phyloP scores from a whole-genome alignment of 2,888 invertebrate species.

The Tanypteryx hageni region DNA sequence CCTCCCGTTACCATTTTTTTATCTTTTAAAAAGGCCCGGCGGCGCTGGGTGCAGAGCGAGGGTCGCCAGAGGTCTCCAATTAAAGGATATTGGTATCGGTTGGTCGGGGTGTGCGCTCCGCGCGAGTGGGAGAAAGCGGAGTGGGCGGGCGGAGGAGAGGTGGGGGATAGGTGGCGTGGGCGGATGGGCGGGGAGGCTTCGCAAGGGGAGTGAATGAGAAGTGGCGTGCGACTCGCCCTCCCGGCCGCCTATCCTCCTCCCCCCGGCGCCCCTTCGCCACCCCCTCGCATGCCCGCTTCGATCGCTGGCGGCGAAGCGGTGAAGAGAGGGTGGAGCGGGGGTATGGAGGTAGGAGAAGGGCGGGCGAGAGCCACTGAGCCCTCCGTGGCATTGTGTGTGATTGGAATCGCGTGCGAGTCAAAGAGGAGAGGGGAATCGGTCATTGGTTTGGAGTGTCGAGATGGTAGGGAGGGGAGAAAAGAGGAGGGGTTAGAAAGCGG shows the following conservation, averaged over 20 bases:
- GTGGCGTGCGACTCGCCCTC: background rate
- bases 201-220: background rate
- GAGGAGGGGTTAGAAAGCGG: background rate
- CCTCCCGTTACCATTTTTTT: background rate
- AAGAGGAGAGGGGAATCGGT: background rate
- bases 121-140: background rate
- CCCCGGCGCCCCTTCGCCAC: background rate
- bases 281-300: background rate
- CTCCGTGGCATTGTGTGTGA: slow-evolving; percentile 17
- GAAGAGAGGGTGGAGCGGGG: background rate
- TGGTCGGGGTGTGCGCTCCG: too few species aligned
- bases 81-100: slow-evolving; percentile 15
- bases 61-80: slow-evolving; percentile 18
- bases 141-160: slow-evolving; percentile 3
- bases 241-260: background rate
- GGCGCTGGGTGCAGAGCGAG: background rate
- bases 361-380: background rate
- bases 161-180: slow-evolving; percentile 16
- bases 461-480: background rate
- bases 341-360: background rate
- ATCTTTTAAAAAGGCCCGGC: background rate
- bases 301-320: background rate
- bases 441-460: background rate
- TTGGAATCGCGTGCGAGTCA: slow-evolving; percentile 24
- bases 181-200: background rate